Evolutionary conservation across 2,888 invertebrate species (phyloP).

Genomic region (Agrilus cyanescens): DNA sequence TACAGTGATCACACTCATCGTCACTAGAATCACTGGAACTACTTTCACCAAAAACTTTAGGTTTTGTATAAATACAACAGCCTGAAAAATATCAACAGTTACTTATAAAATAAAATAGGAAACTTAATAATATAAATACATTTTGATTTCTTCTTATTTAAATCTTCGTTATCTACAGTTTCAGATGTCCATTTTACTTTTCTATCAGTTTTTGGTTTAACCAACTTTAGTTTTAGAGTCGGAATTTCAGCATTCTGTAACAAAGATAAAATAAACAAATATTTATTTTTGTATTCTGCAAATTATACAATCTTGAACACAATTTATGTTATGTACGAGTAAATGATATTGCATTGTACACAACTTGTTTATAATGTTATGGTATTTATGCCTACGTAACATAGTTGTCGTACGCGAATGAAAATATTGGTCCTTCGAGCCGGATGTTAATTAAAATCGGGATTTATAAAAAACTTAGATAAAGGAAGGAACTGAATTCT

Average conservation of each 20-base stretch:
- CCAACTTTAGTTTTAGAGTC: slow-evolving; percentile 51
- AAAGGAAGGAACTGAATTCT: too few relatives aligned
- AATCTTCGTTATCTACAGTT: slow-evolving; percentile 88
- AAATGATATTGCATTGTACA: too few relatives aligned
- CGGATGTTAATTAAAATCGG: too few relatives aligned
- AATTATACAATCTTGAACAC: too few relatives aligned
- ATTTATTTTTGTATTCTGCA: too few relatives aligned
- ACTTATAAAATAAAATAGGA: neutral
- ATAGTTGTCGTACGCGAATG: too few relatives aligned
- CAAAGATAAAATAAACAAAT: slow-evolving; percentile 9
- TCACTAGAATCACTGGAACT: slow-evolving; percentile 72
- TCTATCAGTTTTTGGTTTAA: slow-evolving; percentile 57
- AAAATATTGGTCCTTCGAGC: too few relatives aligned
- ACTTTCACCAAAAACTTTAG: slow-evolving; percentile 77
- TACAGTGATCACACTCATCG: slow-evolving; percentile 80
- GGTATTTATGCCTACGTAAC: too few relatives aligned
- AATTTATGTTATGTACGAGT: too few relatives aligned
- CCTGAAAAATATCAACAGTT: slow-evolving; percentile 41
- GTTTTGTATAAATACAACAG: slow-evolving; percentile 91
- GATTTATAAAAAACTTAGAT: too few relatives aligned
- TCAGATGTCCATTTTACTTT: slow-evolving; percentile 84
- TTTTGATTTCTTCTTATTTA: slow-evolving; percentile 95
- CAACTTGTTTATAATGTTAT: too few relatives aligned
- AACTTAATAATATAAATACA: slow-evolving; percentile 47
- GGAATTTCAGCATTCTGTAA: slow-evolving; percentile 39